Percentiles rank a stretch among this genome's conserved stretches.
These are phyloP conservation scores for Reticulitermes speratus DNA, from an alignment of 1,140 invertebrate species.

Conservation along the genomic window DNA sequence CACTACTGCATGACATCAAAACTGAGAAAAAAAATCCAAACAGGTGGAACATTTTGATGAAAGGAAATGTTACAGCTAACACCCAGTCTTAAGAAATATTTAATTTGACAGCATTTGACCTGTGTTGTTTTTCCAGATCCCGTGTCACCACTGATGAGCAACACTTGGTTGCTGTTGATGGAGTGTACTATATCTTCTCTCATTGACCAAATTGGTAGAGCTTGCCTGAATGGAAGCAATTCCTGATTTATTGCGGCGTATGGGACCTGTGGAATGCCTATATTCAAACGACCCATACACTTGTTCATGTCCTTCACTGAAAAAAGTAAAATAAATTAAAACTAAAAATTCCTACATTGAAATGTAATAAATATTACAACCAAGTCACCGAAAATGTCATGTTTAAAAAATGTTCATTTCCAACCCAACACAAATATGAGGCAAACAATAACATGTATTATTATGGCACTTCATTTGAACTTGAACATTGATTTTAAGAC, in stretches of 20 bases:
- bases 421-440: no score
- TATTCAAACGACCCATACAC: slow-evolving; percentile 60
- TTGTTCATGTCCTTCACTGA: slow-evolving; percentile 52
- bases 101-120: background rate
- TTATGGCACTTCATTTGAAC: no score
- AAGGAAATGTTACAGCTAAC: no score
- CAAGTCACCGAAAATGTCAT: no score
- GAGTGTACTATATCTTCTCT: slow-evolving; percentile 49
- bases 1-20: no score
- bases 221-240: slow-evolving; percentile 53
- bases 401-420: no score
- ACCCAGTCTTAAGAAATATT: no score
- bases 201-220: slow-evolving; percentile 57
- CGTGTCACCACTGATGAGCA: slow-evolving; percentile 48
- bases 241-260: slow-evolving; percentile 51
- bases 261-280: slow-evolving; percentile 63
- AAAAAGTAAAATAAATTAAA: slow-evolving; percentile 35
- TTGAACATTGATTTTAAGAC: no score
- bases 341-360: background rate
- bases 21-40: no score
- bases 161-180: slow-evolving; percentile 46
- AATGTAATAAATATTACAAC: no score
- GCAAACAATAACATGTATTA: no score
- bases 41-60: no score
- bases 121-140: slow-evolving; percentile 46